Evolutionary conservation across 2,797 vertebrate genomes (phyloP).

Genomic region (Nyctibius grandis): DNA sequence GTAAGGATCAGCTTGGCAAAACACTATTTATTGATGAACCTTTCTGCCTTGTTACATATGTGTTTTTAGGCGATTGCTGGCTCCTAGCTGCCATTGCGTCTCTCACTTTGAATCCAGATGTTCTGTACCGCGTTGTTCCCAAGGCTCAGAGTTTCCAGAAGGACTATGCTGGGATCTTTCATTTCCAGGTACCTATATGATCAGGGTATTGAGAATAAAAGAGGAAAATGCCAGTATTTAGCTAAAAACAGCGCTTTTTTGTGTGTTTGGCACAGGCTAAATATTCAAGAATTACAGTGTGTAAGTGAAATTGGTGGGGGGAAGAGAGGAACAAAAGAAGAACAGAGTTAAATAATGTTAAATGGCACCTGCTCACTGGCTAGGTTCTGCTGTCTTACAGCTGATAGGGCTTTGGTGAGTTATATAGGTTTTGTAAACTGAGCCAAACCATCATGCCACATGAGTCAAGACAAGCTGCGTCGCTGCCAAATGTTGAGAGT

Average conservation of each 20-base stretch:
- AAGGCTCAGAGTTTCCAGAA: slow-evolving; percentile 73
- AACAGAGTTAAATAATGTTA: not conserved
- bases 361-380: not conserved
- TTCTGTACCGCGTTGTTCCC: slow-evolving; percentile 77
- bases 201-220: not conserved
- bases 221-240: not conserved
- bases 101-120: slow-evolving; percentile 77
- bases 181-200: slow-evolving; percentile 75
- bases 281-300: not conserved
- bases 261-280: not conserved
- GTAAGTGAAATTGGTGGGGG: not conserved
- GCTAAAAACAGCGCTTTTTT: not conserved
- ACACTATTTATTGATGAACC: not conserved
- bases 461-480: not conserved
- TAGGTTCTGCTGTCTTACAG: not conserved
- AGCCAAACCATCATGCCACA: accelerated
- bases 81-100: slow-evolving; percentile 82
- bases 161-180: slow-evolving; percentile 81
- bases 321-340: not conserved
- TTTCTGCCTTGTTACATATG: not conserved
- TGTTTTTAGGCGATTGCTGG: slow-evolving; percentile 80
- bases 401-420: not conserved
- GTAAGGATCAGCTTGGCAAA: not conserved
- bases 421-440: not conserved
- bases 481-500: not conserved